Evolutionary conservation across 2,113 vertebrate genomes (phyloP).

Genomic region (Oxygymnocypris stewartii): DNA sequence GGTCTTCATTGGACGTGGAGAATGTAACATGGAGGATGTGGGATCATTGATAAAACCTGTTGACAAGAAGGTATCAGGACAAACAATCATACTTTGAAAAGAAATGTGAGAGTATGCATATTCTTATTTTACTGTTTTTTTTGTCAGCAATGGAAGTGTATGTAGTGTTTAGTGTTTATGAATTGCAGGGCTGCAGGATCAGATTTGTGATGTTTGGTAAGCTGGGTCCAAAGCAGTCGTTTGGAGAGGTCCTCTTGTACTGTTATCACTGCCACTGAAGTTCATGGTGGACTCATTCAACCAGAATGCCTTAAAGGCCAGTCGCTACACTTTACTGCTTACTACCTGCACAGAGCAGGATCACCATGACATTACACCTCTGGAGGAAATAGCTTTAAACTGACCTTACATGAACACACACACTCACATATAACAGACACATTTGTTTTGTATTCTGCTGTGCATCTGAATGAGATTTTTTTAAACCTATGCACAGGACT

Average conservation of each 20-base stretch:
- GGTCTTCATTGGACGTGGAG: constrained; percentile 65
- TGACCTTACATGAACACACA: background rate
- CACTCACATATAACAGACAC: background rate
- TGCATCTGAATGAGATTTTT: constrained; percentile 22
- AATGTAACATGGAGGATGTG: constrained; percentile 63
- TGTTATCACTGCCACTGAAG: constrained; percentile 57
- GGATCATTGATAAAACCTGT: constrained; percentile 46
- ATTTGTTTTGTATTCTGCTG: constrained; percentile 12
- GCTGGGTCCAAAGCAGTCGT: constrained; percentile 58
- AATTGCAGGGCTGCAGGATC: constrained; percentile 54
- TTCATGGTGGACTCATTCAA: constrained; percentile 60
- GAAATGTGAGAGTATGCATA: constrained; percentile 2
- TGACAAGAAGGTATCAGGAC: constrained; percentile 51
- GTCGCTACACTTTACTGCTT: constrained; percentile 6
- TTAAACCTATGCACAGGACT: constrained; percentile 53
- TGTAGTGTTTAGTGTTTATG: constrained; percentile 22
- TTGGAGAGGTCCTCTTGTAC: constrained; percentile 61
- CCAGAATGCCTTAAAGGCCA: constrained; percentile 53
- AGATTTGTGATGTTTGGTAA: constrained; percentile 59
- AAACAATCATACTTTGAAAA: background rate
- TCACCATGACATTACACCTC: constrained; percentile 13
- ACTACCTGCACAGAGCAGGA: background rate
- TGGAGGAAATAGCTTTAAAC: background rate
- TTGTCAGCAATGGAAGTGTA: background rate
- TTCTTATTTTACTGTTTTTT: background rate